Percentiles rank a stretch among this genome's conserved stretches.
These are phyloP conservation scores for Amniataba percoides DNA, from an alignment of 2,797 vertebrate genomes.

Conservation along the genomic window DNA sequence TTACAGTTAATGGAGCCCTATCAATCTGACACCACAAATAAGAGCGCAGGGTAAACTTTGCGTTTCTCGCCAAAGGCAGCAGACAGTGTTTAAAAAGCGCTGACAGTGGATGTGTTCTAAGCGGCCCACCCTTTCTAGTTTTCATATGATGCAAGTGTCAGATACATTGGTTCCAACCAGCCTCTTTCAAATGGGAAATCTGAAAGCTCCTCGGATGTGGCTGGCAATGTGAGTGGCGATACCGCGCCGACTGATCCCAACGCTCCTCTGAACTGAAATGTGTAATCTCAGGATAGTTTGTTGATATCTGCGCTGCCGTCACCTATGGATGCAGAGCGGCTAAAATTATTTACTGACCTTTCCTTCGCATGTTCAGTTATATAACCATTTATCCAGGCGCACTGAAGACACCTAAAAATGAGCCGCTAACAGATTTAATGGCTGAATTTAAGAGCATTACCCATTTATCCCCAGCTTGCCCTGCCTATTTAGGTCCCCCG, in stretches of 20 bases:
- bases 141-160: constrained; percentile 51
- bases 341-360: constrained; percentile 61
- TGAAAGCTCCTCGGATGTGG: constrained; percentile 46
- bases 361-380: constrained; percentile 41
- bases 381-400: constrained; percentile 48
- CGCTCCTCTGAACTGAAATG: constrained; percentile 51
- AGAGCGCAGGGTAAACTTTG: constrained; percentile 21
- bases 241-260: constrained; percentile 35
- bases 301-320: constrained; percentile 50
- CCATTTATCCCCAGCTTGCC: constrained; percentile 51
- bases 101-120: constrained; percentile 46
- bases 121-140: constrained; percentile 32
- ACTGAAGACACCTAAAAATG: constrained; percentile 33
- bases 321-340: constrained; percentile 28
- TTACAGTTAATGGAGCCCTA: constrained; percentile 13
- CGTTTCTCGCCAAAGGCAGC: constrained; percentile 29
- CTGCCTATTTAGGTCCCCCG: constrained; percentile 55
- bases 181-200: constrained; percentile 45
- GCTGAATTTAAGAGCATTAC: constrained; percentile 55
- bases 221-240: constrained; percentile 17
- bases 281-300: constrained; percentile 50
- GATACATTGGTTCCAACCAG: constrained; percentile 35
- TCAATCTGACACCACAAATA: constrained; percentile 27
- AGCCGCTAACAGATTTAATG: constrained; percentile 50
- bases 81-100: constrained; percentile 53